These are phyloP conservation scores for Coelinius sp. DNA, from an alignment of 2,888 invertebrate genomes.

Conservation along the genomic window DNA sequence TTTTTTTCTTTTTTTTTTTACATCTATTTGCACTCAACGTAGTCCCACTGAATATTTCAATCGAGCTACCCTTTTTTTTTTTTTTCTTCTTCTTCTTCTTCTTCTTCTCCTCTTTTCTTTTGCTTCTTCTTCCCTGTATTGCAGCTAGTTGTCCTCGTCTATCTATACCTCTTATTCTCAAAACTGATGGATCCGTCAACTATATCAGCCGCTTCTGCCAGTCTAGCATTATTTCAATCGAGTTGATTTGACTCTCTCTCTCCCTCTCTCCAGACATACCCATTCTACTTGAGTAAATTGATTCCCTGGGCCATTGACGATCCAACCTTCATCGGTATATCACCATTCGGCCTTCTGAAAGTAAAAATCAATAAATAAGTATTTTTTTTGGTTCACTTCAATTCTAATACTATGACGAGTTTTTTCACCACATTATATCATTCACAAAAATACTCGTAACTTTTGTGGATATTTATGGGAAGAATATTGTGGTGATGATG, in stretches of 20 bases:
- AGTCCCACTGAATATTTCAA: slow-evolving; percentile 38
- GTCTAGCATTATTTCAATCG: slow-evolving; percentile 34
- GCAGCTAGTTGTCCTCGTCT: not conserved
- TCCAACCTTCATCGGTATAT: slow-evolving; percentile 33
- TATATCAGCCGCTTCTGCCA: slow-evolving; percentile 33
- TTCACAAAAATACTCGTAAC: not conserved
- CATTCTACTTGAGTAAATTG: slow-evolving; percentile 35
- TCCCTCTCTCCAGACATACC: slow-evolving; percentile 24
- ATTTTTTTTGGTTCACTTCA: no score
- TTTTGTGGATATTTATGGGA: slow-evolving; percentile 6
- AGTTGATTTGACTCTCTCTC: slow-evolving; percentile 41
- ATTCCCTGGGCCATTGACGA: slow-evolving; percentile 38
- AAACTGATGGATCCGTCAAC: slow-evolving; percentile 43
- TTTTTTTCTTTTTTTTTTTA: slow-evolving; percentile 42
- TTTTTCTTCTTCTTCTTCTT: not conserved
- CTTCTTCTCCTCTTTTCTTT: not conserved
- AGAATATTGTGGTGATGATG: not conserved
- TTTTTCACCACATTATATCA: slow-evolving; percentile 29
- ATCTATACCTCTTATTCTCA: slow-evolving; percentile 1
- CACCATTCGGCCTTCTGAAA: slow-evolving; percentile 32
- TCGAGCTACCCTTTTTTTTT: slow-evolving; percentile 23
- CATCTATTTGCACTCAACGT: slow-evolving; percentile 20
- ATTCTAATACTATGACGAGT: no score
- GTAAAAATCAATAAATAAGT: slow-evolving; percentile 36
- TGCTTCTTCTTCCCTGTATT: not conserved